Conservation (phyloP, 1,140 invertebrate species). For the Trichonephila clavata region DNA sequence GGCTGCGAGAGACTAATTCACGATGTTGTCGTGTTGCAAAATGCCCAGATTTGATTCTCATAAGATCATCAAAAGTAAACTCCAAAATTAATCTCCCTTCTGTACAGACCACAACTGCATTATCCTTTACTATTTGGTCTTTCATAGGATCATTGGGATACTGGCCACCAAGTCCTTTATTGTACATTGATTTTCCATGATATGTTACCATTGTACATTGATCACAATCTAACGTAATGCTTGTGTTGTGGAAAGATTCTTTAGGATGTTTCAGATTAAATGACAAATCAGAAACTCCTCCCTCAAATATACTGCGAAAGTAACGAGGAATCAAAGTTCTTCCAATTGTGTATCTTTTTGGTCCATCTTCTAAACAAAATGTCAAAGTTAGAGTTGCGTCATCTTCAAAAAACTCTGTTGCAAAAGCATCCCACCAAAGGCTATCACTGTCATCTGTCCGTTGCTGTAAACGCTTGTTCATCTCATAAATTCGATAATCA, state of each 20-base stretch:
- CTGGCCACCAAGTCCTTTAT: slow-evolving; percentile 77
- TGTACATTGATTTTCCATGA: slow-evolving; percentile 91
- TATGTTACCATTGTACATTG: slow-evolving; percentile 97
- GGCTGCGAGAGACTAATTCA: slow-evolving; percentile 91
- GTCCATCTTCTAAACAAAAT: slow-evolving; percentile 98
- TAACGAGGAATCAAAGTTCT: slow-evolving; percentile 98
- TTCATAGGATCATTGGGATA: slow-evolving; percentile 79
- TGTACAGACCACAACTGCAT: slow-evolving; percentile 83
- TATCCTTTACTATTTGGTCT: slow-evolving; percentile 79
- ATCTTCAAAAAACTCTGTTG: slow-evolving; percentile 99
- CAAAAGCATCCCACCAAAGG: slow-evolving; percentile 99
- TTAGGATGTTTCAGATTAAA: slow-evolving; percentile 98
- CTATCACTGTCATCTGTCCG: slow-evolving; percentile 90
- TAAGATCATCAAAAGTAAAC: slow-evolving; percentile 98
- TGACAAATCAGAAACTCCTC: slow-evolving; percentile 98
- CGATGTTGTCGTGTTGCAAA: slow-evolving; percentile 95
- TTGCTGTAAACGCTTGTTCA: slow-evolving; percentile 77
- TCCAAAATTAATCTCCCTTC: slow-evolving; percentile 98
- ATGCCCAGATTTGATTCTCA: slow-evolving; percentile 99
- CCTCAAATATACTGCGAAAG: slow-evolving; percentile 99
- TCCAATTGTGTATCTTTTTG: slow-evolving; percentile 98
- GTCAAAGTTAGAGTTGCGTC: slow-evolving; percentile 97
- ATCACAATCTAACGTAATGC: slow-evolving; percentile 98
- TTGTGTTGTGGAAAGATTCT: slow-evolving; percentile 98
- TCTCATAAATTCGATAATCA: slow-evolving; percentile 77